Percentiles rank a stretch among this genome's conserved stretches.
phyloP scores from a whole-genome alignment of 1,140 invertebrate genomes.

The Drosophila mojavensis region DNA sequence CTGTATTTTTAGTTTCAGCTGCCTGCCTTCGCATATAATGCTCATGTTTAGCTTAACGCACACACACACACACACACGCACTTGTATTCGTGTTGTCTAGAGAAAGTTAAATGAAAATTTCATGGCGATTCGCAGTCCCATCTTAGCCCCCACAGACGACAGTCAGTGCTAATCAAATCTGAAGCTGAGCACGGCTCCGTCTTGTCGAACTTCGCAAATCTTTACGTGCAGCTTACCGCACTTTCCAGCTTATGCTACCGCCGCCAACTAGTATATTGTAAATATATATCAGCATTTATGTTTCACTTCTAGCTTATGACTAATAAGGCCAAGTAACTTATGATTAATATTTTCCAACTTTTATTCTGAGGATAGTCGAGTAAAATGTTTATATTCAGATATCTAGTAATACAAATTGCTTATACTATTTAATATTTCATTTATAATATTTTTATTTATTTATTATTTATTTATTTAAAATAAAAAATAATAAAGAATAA shows the following conservation, averaged over 20 bases:
- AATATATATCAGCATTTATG: slow-evolving; percentile 4
- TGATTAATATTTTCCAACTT: not conserved
- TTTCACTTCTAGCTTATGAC: not conserved
- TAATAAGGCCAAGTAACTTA: not conserved
- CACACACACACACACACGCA: slow-evolving; percentile 12
- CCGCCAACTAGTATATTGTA: not conserved
- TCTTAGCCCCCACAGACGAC: slow-evolving; percentile 11
- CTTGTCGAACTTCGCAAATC: slow-evolving; percentile 9
- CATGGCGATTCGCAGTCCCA: slow-evolving; percentile 46
- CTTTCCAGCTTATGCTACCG: slow-evolving; percentile 7
- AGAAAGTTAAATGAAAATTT: slow-evolving; percentile 77
- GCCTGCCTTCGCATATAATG: slow-evolving; percentile 56
- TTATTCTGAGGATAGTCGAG: too few species aligned
- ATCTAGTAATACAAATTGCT: too few species aligned
- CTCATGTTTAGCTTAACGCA: slow-evolving; percentile 61
- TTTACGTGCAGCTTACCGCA: slow-evolving; percentile 27
- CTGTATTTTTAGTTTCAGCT: slow-evolving; percentile 64
- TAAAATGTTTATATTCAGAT: too few species aligned
- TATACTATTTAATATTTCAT: too few species aligned
- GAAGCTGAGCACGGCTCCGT: slow-evolving; percentile 9
- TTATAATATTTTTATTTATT: too few species aligned
- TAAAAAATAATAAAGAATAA: too few species aligned
- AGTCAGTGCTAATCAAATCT: slow-evolving; percentile 41
- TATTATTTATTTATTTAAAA: too few species aligned
- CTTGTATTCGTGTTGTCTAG: slow-evolving; percentile 5